Evolutionary conservation across 2,797 vertebrate genomes (phyloP).

Genomic region (Hylomyscus alleni): DNA sequence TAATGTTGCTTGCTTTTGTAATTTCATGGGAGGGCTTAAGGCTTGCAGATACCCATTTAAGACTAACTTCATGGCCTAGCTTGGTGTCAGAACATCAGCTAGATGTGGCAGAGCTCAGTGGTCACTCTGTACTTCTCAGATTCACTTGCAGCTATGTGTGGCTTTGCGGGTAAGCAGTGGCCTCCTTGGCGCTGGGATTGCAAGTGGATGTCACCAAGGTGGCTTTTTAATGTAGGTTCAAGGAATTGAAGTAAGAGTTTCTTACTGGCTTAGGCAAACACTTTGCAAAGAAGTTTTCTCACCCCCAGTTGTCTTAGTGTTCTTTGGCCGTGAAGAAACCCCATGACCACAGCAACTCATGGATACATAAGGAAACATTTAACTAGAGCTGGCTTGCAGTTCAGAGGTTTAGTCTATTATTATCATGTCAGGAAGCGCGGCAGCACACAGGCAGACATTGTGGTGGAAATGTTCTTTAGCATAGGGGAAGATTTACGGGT

Average conservation of each 20-base stretch:
- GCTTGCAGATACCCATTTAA: not conserved
- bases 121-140: not conserved
- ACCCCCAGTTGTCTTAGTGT: not conserved
- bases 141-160: not conserved
- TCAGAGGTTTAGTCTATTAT: not conserved
- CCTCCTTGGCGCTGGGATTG: not conserved
- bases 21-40: slow-evolving; percentile 3
- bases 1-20: slow-evolving; percentile 18
- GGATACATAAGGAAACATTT: not conserved
- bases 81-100: slow-evolving; percentile 10
- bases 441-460: too few species aligned
- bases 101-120: not conserved
- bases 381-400: not conserved
- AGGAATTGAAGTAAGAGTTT: not conserved
- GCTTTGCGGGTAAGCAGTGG: not conserved
- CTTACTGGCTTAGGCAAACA: not conserved
- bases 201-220: not conserved
- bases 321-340: not conserved
- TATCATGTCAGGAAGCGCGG: not conserved
- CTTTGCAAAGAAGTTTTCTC: not conserved
- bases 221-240: not conserved
- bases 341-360: not conserved
- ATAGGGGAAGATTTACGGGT: too few species aligned
- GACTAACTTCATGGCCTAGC: not conserved
- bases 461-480: too few species aligned